phyloP scores from a whole-genome alignment of 2,113 vertebrate genomes.

The Calonectris borealis region DNA sequence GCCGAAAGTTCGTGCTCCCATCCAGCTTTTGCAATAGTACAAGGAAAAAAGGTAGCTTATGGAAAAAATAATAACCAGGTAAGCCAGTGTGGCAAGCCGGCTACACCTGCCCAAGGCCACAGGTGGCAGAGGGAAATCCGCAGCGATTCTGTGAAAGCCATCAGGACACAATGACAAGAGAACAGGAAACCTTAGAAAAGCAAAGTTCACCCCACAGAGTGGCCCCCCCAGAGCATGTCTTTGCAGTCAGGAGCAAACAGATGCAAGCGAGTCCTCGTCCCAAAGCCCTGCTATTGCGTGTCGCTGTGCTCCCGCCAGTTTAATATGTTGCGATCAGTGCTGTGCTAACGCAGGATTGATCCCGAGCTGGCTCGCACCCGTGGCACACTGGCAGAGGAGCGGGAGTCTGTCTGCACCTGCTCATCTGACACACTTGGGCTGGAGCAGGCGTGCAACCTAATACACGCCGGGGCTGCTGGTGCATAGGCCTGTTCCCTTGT shows the following conservation, averaged over 20 bases:
- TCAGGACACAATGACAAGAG: not conserved
- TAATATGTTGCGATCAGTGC: not conserved
- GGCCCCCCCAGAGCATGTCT: not conserved
- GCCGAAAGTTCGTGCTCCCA: rapidly evolving
- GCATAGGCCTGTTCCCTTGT: not conserved
- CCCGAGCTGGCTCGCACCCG: not conserved
- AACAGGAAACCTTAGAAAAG: not conserved
- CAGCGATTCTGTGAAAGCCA: not conserved
- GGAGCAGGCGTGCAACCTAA: not conserved
- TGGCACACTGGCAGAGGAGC: not conserved
- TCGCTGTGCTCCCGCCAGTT: not conserved
- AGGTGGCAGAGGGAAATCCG: rapidly evolving
- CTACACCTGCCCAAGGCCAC: not conserved
- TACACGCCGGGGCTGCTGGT: rapidly evolving
- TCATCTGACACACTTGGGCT: not conserved
- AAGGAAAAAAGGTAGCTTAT: not conserved
- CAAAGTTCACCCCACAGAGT: not conserved
- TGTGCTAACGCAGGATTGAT: not conserved
- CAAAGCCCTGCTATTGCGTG: not conserved
- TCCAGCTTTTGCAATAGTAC: not conserved
- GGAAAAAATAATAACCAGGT: not conserved
- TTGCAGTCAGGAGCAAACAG: not conserved
- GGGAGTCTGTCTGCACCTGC: not conserved
- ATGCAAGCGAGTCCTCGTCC: not conserved
- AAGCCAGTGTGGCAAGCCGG: not conserved